Evolutionary conservation across 2,113 vertebrate genomes (phyloP).

Genomic region (Theristicus caerulescens): DNA sequence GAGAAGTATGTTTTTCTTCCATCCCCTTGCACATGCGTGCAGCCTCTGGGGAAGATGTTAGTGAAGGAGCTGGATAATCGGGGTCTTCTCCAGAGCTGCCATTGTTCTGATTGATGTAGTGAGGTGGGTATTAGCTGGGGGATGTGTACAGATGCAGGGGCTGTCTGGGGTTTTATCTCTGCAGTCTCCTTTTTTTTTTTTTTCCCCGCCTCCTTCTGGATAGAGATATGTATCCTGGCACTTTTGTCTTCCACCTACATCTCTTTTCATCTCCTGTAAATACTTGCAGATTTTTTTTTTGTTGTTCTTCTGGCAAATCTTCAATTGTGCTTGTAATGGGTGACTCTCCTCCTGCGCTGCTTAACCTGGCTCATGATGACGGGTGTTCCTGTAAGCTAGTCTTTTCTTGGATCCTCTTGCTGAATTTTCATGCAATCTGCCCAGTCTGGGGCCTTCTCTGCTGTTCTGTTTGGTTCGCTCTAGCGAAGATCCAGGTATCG

Average conservation of each 20-base stretch:
- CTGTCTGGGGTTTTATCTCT: constrained; percentile 5
- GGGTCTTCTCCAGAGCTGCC: neutral
- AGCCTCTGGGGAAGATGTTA: constrained; percentile 39
- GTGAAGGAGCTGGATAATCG: constrained; percentile 16
- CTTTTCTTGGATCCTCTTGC: neutral
- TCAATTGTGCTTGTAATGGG: neutral
- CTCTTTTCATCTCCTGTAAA: constrained; percentile 9
- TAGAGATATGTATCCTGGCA: neutral
- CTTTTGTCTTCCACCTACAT: constrained; percentile 5
- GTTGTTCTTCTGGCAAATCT: neutral
- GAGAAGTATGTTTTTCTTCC: neutral
- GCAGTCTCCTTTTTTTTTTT: constrained; percentile 3
- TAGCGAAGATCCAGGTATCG: neutral
- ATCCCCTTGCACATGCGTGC: neutral
- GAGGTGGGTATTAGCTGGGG: neutral
- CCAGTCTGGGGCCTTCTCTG: neutral
- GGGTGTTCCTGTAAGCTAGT: neutral
- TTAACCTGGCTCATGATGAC: neutral
- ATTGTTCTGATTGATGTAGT: constrained; percentile 23
- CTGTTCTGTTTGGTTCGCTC: neutral
- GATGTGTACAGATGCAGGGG: neutral
- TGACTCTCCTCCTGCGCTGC: neutral
- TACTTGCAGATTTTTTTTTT: neutral
- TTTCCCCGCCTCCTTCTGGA: neutral
- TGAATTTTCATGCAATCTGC: neutral